phyloP scores from a whole-genome alignment of 2,797 vertebrate genomes.

The Prionace glauca region DNA sequence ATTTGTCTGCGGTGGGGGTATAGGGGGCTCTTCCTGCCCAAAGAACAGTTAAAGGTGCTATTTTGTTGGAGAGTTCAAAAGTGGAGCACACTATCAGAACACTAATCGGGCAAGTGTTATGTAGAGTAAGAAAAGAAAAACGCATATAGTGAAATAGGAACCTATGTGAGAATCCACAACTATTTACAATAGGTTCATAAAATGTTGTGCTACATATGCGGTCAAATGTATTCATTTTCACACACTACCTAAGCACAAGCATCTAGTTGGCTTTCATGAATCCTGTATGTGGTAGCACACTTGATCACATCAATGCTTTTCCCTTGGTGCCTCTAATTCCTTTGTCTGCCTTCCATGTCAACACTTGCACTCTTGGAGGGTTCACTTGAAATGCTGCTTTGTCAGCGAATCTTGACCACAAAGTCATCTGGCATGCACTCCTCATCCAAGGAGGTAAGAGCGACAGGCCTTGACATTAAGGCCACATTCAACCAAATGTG shows the following conservation, averaged over 20 bases:
- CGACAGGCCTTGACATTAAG: too few species aligned
- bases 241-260: neutral
- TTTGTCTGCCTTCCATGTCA: neutral
- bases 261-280: neutral
- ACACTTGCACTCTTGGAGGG: neutral
- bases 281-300: neutral
- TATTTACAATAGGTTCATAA: neutral
- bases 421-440: neutral
- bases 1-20: too few species aligned
- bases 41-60: too few species aligned
- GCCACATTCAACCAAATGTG: too few species aligned
- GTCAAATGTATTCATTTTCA: neutral
- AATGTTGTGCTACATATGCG: too few species aligned
- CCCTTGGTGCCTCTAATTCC: neutral
- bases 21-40: too few species aligned
- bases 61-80: too few species aligned
- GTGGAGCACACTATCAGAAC: too few species aligned
- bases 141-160: neutral
- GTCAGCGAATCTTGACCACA: neutral
- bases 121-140: neutral
- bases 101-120: too few species aligned
- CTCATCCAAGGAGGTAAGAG: neutral
- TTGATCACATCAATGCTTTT: neutral
- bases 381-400: neutral
- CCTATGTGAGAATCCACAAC: neutral